phyloP scores from a whole-genome alignment of 1,140 invertebrate genomes.

The Cydia fagiglandana region DNA sequence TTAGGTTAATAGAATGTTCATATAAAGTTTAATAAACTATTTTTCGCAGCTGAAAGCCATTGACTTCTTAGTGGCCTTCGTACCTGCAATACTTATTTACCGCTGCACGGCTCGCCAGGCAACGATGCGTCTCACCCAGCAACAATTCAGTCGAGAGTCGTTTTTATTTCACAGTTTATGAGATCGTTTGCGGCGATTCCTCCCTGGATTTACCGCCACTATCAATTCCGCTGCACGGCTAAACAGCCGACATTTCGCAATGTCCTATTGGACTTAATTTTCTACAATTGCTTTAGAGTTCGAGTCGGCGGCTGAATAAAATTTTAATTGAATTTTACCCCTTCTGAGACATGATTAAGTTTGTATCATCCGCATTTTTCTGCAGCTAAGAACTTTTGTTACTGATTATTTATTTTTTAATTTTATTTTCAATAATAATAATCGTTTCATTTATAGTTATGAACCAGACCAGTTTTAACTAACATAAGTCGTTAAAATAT shows the following conservation, averaged over 20 bases:
- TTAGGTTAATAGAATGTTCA: no score
- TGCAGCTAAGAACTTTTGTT: neutral
- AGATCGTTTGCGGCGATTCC: constrained; percentile 33
- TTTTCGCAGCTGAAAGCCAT: neutral
- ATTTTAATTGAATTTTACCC: constrained; percentile 32
- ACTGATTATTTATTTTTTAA: no score
- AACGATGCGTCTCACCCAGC: neutral
- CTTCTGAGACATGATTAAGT: constrained; percentile 14
- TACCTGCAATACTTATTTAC: constrained; percentile 6
- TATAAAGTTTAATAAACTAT: neutral
- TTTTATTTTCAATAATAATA: no score
- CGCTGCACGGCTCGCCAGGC: neutral
- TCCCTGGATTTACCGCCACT: constrained; percentile 40
- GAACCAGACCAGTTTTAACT: no score
- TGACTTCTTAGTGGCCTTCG: neutral
- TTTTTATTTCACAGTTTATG: constrained; percentile 33
- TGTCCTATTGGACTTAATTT: constrained; percentile 46
- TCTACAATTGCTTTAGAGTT: constrained; percentile 39
- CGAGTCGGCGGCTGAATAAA: constrained; percentile 24
- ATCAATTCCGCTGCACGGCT: constrained; percentile 36
- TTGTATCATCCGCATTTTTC: constrained; percentile 10
- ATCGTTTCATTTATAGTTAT: no score
- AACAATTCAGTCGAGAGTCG: constrained; percentile 23
- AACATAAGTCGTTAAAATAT: no score
- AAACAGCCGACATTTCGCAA: constrained; percentile 21